phyloP scores from a whole-genome alignment of 2,113 vertebrate genomes.

The Gymnorhina tibicen region DNA sequence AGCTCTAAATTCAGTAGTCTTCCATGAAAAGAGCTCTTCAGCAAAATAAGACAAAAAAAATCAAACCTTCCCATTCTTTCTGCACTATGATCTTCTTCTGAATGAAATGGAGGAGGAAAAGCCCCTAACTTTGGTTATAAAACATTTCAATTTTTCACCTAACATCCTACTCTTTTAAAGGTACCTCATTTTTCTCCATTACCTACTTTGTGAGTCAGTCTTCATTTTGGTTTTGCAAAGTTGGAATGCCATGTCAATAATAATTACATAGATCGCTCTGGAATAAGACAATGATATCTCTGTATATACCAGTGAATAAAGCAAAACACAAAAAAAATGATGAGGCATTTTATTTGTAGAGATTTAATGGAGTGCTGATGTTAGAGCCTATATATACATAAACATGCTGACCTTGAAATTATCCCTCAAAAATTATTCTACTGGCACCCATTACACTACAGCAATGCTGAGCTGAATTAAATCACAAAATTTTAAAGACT shows the following conservation, averaged over 20 bases:
- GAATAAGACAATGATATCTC: background rate
- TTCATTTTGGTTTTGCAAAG: background rate
- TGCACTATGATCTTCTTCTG: background rate
- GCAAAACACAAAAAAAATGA: background rate
- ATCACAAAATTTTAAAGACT: background rate
- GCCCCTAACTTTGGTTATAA: background rate
- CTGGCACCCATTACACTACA: background rate
- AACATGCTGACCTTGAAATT: background rate
- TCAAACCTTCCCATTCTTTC: background rate
- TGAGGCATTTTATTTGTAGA: background rate
- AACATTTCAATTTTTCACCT: background rate
- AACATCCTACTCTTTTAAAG: background rate
- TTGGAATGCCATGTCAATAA: background rate
- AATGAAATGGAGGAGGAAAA: background rate
- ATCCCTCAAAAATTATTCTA: background rate
- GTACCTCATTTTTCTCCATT: background rate
- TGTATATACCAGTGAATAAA: background rate
- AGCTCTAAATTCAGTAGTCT: background rate
- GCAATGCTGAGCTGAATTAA: background rate
- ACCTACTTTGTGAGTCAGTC: background rate
- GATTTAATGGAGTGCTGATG: background rate
- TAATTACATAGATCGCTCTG: background rate
- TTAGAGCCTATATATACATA: background rate
- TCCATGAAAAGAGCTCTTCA: background rate
- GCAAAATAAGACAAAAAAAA: background rate